Evolutionary conservation across 2,797 vertebrate genomes (phyloP).

Genomic region (Sebastes steindachneri): DNA sequence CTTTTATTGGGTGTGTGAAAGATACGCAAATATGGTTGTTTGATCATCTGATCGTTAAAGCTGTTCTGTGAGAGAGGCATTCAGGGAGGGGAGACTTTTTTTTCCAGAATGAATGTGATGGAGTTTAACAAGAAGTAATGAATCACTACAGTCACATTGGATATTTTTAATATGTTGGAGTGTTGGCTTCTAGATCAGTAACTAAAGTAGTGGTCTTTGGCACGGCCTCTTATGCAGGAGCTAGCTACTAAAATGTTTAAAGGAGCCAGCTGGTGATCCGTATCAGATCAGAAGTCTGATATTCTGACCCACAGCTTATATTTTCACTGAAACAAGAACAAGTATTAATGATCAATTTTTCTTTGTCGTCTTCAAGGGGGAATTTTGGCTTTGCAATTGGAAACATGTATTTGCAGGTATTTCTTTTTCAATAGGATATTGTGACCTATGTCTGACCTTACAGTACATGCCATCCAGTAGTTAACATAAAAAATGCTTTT

Average conservation of each 20-base stretch:
- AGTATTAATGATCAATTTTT: neutral
- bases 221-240: neutral
- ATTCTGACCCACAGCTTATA: neutral
- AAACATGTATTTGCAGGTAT: neutral
- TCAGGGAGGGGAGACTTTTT: neutral
- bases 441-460: conserved; percentile 7
- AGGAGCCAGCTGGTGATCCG: neutral
- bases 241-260: neutral
- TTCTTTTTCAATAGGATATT: neutral
- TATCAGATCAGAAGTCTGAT: neutral
- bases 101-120: neutral
- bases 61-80: neutral
- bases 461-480: conserved; percentile 2
- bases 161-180: neutral
- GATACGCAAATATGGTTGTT: conserved; percentile 7
- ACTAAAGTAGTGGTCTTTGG: neutral
- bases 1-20: neutral
- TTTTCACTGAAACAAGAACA: neutral
- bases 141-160: neutral
- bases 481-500: conserved; percentile 35
- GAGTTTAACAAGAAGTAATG: conserved; percentile 1
- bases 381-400: neutral
- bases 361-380: neutral
- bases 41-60: conserved; percentile 19
- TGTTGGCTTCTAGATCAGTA: neutral